Evolutionary conservation across 2,888 invertebrate genomes (phyloP), one percentile per base, ranked within the genome.

Genomic region (Ophonus ardosiacus): DNA sequence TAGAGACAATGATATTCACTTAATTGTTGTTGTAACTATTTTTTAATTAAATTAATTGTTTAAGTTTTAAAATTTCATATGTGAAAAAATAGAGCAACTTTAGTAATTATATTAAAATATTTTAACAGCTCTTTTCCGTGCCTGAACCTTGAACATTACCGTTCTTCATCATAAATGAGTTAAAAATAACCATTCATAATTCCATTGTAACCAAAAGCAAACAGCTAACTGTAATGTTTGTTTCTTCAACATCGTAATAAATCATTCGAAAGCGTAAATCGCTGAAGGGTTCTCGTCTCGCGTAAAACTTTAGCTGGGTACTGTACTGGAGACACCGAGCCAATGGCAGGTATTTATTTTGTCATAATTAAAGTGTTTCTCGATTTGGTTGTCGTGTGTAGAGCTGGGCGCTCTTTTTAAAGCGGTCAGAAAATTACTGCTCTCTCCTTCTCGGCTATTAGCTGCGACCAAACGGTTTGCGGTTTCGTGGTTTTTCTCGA

Each of bases 401-500:
- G 18, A 21, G 40, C 43, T 74, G 68, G 3, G 40, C 71, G 71
- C 68, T 71, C 57, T 57, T 71, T 68, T 71, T 71, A 82, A 68
- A 82, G 68, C 57, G 68, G 57, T 24, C 68, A 38, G 57, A 21
- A 82, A 82, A 82, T 82, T 82, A 71, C 68, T 31, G 82, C 31
- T 82, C 68, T 68, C 38, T 82, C 57, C 59, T 81, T 51, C 38
- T 57, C 17, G 71, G 82, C 82, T 82, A 82, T 82, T 82, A 82
- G 68, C 51, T 57, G 24, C 40, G 31, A 24, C 7, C 38, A 57
- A 78, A 31, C 61, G 56, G 82, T 71, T 81, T 82, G 82, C 38
- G 82, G 81, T 81, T 81, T 68, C 65, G 81, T 51, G 81, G 68
- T 82, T 82, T 82, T 82, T 82, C 82, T 82, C 13, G 71, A 56